Evolutionary conservation across 2,888 invertebrate genomes (phyloP).

Genomic region (Patella caerulea): DNA sequence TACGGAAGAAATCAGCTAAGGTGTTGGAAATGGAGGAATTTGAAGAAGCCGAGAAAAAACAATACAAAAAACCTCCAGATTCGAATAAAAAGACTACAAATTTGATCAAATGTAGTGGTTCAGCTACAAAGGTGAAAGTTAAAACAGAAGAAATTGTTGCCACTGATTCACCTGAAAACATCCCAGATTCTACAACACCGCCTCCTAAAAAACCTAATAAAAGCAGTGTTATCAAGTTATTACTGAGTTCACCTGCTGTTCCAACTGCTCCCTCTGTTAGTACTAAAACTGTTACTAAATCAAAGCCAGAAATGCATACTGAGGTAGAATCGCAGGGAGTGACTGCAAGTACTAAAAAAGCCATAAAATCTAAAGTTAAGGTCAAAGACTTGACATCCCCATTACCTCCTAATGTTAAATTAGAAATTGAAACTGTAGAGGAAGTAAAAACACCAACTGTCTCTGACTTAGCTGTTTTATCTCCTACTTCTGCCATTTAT

Average conservation of each 20-base stretch:
- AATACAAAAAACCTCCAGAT: slow-evolving; percentile 42
- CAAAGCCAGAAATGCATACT: slow-evolving; percentile 15
- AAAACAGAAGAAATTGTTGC: slow-evolving; percentile 27
- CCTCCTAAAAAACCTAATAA: slow-evolving; percentile 18
- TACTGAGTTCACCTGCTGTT: slow-evolving; percentile 59
- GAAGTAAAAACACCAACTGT: neutral
- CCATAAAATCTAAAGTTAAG: slow-evolving; percentile 34
- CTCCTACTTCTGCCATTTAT: neutral
- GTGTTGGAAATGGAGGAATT: slow-evolving; percentile 89
- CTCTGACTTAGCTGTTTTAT: neutral
- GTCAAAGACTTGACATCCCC: slow-evolving; percentile 21
- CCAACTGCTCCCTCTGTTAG: slow-evolving; percentile 47
- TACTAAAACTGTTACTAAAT: slow-evolving; percentile 42
- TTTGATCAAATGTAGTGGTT: neutral
- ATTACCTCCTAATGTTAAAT: neutral
- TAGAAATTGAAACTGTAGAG: neutral
- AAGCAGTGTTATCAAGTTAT: slow-evolving; percentile 62
- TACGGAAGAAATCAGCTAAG: slow-evolving; percentile 94
- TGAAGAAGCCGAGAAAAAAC: slow-evolving; percentile 64
- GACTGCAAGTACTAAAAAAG: slow-evolving; percentile 6
- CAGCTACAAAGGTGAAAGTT: slow-evolving; percentile 28
- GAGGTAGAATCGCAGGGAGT: slow-evolving; percentile 12
- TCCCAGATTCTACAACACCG: slow-evolving; percentile 8
- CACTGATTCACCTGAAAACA: neutral
- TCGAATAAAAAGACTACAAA: slow-evolving; percentile 24